phyloP scores from a whole-genome alignment of 2,888 invertebrate genomes.

The Anoplius nigerrimus region DNA sequence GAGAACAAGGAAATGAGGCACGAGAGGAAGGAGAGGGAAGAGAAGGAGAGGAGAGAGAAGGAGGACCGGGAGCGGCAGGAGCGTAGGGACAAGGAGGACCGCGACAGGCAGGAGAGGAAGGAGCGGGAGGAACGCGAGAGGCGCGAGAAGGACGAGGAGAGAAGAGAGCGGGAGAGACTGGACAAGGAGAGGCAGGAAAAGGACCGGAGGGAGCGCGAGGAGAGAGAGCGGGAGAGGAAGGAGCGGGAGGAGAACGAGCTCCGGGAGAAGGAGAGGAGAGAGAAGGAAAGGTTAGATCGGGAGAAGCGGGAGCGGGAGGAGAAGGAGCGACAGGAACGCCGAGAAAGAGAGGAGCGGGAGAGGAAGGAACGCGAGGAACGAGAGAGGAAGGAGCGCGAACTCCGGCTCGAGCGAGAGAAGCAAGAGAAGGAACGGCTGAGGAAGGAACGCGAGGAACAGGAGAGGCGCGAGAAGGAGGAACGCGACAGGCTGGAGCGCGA shows the following conservation, averaged over 20 bases:
- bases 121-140: conserved; percentile 64
- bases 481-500: conserved; percentile 71
- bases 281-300: conserved; percentile 66
- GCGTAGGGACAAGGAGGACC: conserved; percentile 64
- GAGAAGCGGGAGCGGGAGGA: conserved; percentile 61
- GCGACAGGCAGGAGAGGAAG: conserved; percentile 61
- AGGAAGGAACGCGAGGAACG: conserved; percentile 64
- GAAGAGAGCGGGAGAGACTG: conserved; percentile 67
- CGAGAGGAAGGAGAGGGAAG: conserved; percentile 63
- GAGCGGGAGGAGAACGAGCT: conserved; percentile 67
- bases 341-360: conserved; percentile 61
- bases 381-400: conserved; percentile 61
- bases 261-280: conserved; percentile 69
- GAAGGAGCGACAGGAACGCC: conserved; percentile 60
- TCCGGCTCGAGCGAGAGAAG: conserved; percentile 63
- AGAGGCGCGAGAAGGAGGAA: conserved; percentile 73
- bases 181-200: conserved; percentile 68
- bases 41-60: conserved; percentile 59
- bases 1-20: conserved; percentile 61
- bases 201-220: conserved; percentile 68
- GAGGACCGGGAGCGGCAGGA: conserved; percentile 62
- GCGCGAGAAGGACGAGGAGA: conserved; percentile 65
- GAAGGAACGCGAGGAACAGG: conserved; percentile 70
- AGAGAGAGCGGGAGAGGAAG: conserved; percentile 61
- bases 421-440: conserved; percentile 69